Conservation (phyloP, 2,113 vertebrate genomes). For the Plecturocebus donacophilus region DNA sequence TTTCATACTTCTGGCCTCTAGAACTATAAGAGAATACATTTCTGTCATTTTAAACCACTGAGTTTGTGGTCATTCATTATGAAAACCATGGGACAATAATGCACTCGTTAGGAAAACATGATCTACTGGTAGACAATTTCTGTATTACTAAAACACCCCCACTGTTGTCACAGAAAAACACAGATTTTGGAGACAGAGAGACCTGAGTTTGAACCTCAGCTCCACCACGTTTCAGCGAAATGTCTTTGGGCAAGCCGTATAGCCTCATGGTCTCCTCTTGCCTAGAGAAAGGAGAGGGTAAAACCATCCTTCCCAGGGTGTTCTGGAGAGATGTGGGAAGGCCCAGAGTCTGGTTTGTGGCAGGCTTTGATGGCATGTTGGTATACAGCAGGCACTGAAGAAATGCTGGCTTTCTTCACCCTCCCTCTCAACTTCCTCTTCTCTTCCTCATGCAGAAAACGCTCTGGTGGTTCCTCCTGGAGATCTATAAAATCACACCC, state of each 20-base stretch:
- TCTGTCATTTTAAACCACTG: neutral
- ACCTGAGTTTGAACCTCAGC: neutral
- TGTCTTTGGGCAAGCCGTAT: neutral
- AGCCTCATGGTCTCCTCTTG: neutral
- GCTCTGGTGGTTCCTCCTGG: neutral
- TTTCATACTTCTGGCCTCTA: neutral
- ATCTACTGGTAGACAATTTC: neutral
- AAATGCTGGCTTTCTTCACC: neutral
- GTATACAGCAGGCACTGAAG: no score
- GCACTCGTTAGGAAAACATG: neutral
- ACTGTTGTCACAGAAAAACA: neutral
- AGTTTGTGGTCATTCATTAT: neutral
- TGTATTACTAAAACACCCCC: neutral
- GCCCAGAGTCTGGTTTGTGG: no score
- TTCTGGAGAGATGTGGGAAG: neutral
- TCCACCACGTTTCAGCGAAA: neutral
- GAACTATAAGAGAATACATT: neutral
- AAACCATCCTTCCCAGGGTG: neutral
- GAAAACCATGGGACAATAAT: neutral
- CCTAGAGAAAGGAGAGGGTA: neutral
- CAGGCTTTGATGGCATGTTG: neutral
- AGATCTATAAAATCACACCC: neutral
- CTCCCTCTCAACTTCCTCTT: neutral
- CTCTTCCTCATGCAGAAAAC: slow-evolving; percentile 8
- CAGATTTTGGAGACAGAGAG: neutral